Percentiles rank a stretch among this genome's conserved stretches.
Conservation (phyloP, 2,888 invertebrate genomes). For the Monoplex corrugatus region DNA sequence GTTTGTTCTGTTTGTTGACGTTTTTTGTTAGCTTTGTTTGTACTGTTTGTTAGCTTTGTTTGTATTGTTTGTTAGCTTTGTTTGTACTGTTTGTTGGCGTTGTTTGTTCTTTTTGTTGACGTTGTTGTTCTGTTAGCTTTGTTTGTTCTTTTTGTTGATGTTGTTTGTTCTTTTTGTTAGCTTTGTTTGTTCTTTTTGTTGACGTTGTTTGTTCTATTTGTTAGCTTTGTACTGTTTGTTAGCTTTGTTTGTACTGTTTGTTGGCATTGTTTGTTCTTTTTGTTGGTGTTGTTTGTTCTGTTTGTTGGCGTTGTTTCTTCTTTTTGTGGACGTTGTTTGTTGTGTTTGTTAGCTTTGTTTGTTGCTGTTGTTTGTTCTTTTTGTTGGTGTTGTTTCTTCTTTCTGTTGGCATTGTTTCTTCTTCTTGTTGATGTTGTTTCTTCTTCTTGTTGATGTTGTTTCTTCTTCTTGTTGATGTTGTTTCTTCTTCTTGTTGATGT, state of each 20-base stretch:
- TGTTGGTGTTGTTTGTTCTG: neutral
- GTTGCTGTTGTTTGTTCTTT: too few relatives aligned
- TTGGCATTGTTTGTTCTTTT: neutral
- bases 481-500: too few relatives aligned
- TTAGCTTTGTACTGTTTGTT: neutral
- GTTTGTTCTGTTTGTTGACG: too few relatives aligned
- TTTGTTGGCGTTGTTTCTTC: neutral
- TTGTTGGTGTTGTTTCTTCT: too few relatives aligned
- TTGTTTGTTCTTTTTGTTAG: neutral
- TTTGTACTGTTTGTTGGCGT: neutral
- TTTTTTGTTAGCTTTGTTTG: too few relatives aligned
- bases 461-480: too few relatives aligned
- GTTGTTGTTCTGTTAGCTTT: neutral
- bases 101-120: neutral
- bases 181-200: neutral
- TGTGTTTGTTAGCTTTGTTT: neutral
- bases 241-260: neutral
- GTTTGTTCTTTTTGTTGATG: neutral
- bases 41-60: too few relatives aligned
- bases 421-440: too few relatives aligned
- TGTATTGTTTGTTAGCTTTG: neutral
- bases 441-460: too few relatives aligned
- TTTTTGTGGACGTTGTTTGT: neutral
- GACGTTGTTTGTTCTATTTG: neutral
- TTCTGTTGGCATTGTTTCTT: too few relatives aligned